phyloP scores from a whole-genome alignment of 2,797 vertebrate genomes.

The Sebastes iracundus region DNA sequence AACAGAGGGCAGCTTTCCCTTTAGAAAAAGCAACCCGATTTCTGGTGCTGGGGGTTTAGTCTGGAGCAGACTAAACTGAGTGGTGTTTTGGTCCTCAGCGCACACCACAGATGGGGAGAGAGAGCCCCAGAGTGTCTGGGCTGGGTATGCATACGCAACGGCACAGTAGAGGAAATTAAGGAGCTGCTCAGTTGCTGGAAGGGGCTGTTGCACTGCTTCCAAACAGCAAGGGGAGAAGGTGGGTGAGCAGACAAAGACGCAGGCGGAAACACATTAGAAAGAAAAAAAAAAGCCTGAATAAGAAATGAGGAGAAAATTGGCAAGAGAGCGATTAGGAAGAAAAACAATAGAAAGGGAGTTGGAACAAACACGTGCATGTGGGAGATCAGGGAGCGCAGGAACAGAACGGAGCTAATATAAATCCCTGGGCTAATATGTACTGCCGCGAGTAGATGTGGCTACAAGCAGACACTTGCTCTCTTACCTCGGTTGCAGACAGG shows the following conservation, averaged over 20 bases:
- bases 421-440: constrained; percentile 23
- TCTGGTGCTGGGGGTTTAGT: constrained; percentile 19
- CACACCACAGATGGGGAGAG: constrained; percentile 31
- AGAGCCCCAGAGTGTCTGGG: constrained; percentile 39
- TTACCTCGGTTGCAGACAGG: constrained; percentile 13
- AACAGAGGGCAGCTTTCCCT: constrained; percentile 55
- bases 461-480: constrained; percentile 2
- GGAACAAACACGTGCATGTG: constrained; percentile 40
- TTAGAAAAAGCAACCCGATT: constrained; percentile 12
- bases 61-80: constrained; percentile 10
- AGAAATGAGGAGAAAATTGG: constrained; percentile 55
- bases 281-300: constrained; percentile 23
- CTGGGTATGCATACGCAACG: constrained; percentile 45
- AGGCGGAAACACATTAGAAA: constrained; percentile 13
- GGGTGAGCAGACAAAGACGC: constrained; percentile 37
- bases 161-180: constrained; percentile 52
- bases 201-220: constrained; percentile 45
- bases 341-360: constrained; percentile 52
- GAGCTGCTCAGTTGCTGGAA: constrained; percentile 45
- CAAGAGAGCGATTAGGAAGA: constrained; percentile 51
- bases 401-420: constrained; percentile 26
- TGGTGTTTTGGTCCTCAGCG: constrained; percentile 18
- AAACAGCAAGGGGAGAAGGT: constrained; percentile 38
- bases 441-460: constrained; percentile 14
- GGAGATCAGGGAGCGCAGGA: constrained; percentile 39